These are phyloP conservation scores for Atractosteus spatula DNA, from an alignment of 2,113 vertebrate species.

Conservation along the genomic window DNA sequence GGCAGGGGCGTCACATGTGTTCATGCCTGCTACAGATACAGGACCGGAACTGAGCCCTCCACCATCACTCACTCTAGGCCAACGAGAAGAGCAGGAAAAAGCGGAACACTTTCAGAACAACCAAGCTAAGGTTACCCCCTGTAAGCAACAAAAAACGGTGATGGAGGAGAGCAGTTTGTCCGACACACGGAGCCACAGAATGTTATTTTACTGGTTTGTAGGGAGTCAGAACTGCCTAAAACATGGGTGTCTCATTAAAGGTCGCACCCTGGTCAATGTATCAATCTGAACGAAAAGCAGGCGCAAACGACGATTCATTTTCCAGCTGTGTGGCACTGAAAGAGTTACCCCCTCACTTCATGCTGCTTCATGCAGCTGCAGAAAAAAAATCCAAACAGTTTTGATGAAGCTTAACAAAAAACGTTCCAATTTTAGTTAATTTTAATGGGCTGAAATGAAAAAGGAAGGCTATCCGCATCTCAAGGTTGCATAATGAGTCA, in stretches of 20 bases:
- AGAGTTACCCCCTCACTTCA: constrained; percentile 82
- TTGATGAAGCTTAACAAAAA: constrained; percentile 94
- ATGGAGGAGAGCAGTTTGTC: neutral
- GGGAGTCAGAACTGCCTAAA: no score
- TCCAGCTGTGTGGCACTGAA: constrained; percentile 9
- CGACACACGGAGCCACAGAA: neutral
- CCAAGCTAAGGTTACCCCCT: no score
- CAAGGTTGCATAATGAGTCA: constrained; percentile 99
- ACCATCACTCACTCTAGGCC: no score
- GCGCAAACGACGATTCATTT: neutral
- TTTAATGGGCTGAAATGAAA: constrained; percentile 98
- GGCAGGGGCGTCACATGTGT: no score
- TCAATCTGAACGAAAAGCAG: neutral
- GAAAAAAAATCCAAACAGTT: constrained; percentile 87
- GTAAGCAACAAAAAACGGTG: neutral
- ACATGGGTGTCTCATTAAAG: no score
- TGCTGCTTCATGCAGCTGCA: constrained; percentile 88
- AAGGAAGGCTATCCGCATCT: constrained; percentile 99
- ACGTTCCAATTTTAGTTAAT: constrained; percentile 96
- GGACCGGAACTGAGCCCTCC: no score
- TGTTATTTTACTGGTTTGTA: no score
- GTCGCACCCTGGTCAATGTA: no score
- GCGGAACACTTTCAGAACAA: no score
- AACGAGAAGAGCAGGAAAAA: no score
- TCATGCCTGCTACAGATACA: no score